These are phyloP conservation scores for Miltochrista miniata DNA, from an alignment of 2,888 invertebrate species.

Conservation along the genomic window DNA sequence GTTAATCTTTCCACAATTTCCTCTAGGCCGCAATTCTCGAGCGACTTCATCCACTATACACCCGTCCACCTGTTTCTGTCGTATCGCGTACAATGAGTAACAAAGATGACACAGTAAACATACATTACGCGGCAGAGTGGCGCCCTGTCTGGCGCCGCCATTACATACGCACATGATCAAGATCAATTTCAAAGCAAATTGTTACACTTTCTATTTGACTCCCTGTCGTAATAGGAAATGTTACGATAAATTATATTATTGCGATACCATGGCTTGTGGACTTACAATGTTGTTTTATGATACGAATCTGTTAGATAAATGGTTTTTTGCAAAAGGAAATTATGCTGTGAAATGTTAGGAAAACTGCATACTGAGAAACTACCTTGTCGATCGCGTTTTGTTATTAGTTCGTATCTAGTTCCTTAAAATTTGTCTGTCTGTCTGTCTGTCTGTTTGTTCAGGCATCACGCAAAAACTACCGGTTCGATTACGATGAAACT, in stretches of 20 bases:
- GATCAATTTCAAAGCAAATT: constrained; percentile 45
- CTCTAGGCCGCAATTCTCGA: too few species aligned
- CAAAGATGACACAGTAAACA: background rate
- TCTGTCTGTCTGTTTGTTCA: too few species aligned
- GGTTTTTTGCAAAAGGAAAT: constrained; percentile 1
- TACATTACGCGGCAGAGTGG: too few species aligned
- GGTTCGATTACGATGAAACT: too few species aligned
- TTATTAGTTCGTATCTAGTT: too few species aligned
- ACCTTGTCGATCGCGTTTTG: too few species aligned
- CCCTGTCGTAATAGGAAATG: constrained; percentile 44
- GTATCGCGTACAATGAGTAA: too few species aligned
- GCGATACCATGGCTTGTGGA: constrained; percentile 11
- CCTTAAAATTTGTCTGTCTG: too few species aligned
- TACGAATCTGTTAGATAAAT: constrained; percentile 1
- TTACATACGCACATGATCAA: constrained; percentile 34
- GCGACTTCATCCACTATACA: too few species aligned
- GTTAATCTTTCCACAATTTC: too few species aligned
- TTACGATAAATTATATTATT: constrained; percentile 22
- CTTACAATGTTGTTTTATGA: constrained; percentile 16
- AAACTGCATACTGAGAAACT: background rate
- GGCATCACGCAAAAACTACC: too few species aligned
- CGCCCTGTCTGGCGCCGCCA: background rate
- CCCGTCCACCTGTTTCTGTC: too few species aligned
- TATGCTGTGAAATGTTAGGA: background rate
- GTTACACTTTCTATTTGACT: constrained; percentile 47